phyloP scores from a whole-genome alignment of 2,113 vertebrate species.

The Scomber scombrus region DNA sequence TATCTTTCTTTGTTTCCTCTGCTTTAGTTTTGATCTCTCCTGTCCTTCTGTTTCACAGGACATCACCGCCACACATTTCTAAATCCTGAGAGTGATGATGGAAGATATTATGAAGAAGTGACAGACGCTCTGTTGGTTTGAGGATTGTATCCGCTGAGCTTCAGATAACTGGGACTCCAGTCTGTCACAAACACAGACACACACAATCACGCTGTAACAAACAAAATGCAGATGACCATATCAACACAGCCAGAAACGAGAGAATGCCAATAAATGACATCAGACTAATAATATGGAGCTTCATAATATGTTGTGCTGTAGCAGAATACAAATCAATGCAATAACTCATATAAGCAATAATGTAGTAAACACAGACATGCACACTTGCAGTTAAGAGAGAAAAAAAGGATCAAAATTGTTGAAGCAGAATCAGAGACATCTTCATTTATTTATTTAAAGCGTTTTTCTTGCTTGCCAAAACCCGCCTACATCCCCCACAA shows the following conservation, averaged over 20 bases:
- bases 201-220: background rate
- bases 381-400: background rate
- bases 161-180: background rate
- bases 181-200: constrained; percentile 7
- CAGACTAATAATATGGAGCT: background rate
- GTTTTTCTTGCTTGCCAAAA: too few species aligned
- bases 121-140: background rate
- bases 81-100: constrained; percentile 41
- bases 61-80: constrained; percentile 67
- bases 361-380: background rate
- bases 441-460: too few species aligned
- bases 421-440: too few species aligned
- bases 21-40: constrained; percentile 9
- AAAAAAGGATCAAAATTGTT: too few species aligned
- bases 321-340: background rate
- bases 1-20: background rate
- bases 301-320: background rate
- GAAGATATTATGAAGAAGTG: constrained; percentile 16
- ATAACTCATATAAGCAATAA: background rate
- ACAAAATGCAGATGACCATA: background rate
- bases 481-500: too few species aligned
- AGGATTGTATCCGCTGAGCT: constrained; percentile 8
- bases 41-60: constrained; percentile 68
- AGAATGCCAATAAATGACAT: constrained; percentile 1
- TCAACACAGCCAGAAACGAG: background rate